Evolutionary conservation across 2,113 vertebrate genomes (phyloP), one percentile per base, ranked within the genome.

Genomic region (Leptocoma aspasia): DNA sequence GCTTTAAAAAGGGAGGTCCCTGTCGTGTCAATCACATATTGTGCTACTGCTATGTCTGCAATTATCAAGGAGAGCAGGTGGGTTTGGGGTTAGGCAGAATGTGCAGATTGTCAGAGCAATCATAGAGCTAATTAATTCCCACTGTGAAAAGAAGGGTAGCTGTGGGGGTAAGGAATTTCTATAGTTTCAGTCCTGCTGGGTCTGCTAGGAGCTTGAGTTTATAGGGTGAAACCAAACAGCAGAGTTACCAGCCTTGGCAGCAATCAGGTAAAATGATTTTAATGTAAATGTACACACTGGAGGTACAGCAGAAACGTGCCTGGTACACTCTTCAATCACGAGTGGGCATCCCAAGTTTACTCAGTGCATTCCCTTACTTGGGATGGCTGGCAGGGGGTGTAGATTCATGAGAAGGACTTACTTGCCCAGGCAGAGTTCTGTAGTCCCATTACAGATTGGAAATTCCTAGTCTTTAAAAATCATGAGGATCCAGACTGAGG

Each of bases 1-100:
- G 77, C 86, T 96, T 95, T 71, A 42, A 70, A 91, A 96, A 95
- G 83, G 49, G 82, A 94, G 71, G 57, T 90, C 73, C 23, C 90
- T 86, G 5, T 57, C 28, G 15, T 63, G 35, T 68, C 84, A 90
- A 59, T 56, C 71, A 39, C 88, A 45, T 39, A 14, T 61, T 81
- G 66, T 93, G 78, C 66, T 91, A 50, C 86, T 78, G 76, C 72
- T 77, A 1, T 66, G 90, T 82, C 81, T 95, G 10, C 93, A 86
- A 15, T 75, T 76, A 81, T 75, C 56, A 27, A 82, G 88, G 72
- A 88, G 56, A 84, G 79, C 1, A 81, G 88, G 12, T 73, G 90
- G 59, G 37, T 21, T 94, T 86, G 60, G n/a, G 66, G 69, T 89
- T 76, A 92, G 76, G 64, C 72, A 94, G 77, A 83, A 82, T 5